A percentile compares a stretch with the other conserved stretches of the same genome.
Conservation (phyloP, 1,140 invertebrate genomes). For the Akabosia matsudoensis region DNA sequence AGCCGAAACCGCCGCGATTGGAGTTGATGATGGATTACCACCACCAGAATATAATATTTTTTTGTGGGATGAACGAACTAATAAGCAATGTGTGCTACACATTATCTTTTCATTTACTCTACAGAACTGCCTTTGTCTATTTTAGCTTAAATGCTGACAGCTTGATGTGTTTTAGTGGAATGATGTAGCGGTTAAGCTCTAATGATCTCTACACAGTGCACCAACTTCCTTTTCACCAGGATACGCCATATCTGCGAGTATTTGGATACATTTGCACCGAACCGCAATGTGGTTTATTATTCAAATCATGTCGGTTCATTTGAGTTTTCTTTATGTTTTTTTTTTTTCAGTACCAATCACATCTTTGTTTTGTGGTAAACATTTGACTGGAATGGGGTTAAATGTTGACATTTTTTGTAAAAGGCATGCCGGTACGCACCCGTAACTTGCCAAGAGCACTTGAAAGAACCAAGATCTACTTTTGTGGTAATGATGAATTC, state of each 20-base stretch:
- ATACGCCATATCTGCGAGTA: no score
- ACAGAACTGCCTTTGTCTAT: not conserved
- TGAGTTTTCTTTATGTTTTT: not conserved
- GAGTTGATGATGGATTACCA: not conserved
- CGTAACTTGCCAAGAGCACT: not conserved
- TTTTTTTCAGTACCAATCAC: slow-evolving; percentile 1
- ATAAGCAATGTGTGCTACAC: not conserved
- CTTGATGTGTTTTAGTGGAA: slow-evolving; percentile 1
- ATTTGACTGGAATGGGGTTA: not conserved
- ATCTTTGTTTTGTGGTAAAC: slow-evolving; percentile 2
- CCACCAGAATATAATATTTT: not conserved
- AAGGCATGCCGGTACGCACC: not conserved
- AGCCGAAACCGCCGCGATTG: not conserved
- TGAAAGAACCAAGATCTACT: not conserved
- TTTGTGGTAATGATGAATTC: slow-evolving; percentile 3
- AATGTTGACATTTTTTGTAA: slow-evolving; percentile 12
- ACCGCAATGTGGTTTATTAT: slow-evolving; percentile 4
- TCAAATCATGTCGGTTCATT: slow-evolving; percentile 14
- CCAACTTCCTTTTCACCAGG: no score
- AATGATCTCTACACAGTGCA: no score
- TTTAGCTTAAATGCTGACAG: slow-evolving; percentile 18
- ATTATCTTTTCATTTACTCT: not conserved
- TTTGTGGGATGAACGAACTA: not conserved
- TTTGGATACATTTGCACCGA: not conserved
- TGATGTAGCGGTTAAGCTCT: no score